phyloP scores from a whole-genome alignment of 2,797 vertebrate species.

The Spheniscus humboldti region DNA sequence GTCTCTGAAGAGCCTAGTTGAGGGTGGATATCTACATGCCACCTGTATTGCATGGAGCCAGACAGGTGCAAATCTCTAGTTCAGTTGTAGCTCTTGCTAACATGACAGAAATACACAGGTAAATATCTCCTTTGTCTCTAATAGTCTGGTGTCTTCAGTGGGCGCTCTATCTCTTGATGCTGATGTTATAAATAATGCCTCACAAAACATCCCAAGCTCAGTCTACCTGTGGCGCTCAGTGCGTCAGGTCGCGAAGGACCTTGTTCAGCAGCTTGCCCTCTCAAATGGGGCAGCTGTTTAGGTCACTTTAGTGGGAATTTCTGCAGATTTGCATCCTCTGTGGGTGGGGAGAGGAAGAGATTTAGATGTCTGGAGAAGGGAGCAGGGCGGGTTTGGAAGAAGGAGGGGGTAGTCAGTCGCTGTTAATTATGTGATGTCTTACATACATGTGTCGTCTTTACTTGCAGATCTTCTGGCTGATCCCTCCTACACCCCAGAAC shows the following conservation, averaged over 20 bases:
- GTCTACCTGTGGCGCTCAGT: not conserved
- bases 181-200: not conserved
- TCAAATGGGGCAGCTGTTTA: not conserved
- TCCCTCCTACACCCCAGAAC: slow-evolving; percentile 94
- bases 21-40: not conserved
- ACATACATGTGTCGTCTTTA: not conserved
- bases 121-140: not conserved
- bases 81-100: not conserved
- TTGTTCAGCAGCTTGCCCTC: not conserved
- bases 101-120: not conserved
- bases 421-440: slow-evolving; percentile 4
- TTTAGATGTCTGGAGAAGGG: not conserved
- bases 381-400: not conserved
- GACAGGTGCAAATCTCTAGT: not conserved
- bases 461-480: slow-evolving; percentile 94
- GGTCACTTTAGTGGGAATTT: not conserved
- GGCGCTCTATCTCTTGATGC: not conserved
- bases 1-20: not conserved
- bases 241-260: not conserved
- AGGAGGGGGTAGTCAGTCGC: not conserved
- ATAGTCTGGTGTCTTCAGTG: not conserved
- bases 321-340: not conserved
- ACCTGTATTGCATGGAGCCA: not conserved
- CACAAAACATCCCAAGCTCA: not conserved
- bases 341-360: not conserved